Base-by-base conservation (phyloP, 2,797 vertebrate genomes). In the Pristis pectinata region DNA sequence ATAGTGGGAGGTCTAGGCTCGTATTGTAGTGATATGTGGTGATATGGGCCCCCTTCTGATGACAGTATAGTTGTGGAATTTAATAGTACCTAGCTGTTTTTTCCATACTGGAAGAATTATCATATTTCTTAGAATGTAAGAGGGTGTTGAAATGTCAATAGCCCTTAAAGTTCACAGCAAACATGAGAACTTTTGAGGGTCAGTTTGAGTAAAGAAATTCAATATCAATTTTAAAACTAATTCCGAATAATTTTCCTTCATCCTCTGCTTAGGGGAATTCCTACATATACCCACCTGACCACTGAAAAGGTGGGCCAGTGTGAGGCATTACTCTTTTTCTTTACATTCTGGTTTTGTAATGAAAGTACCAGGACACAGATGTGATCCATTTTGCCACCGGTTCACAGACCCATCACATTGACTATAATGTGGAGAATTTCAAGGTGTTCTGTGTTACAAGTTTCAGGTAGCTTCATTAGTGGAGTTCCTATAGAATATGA, bases 41-140 rank as follows among this genome's bases (percentile, higher is more conserved):
- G 24, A 93, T 59, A 37, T 27, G 24, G 91, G 10, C 37, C 37
- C 64, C 37, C 30, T 9, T 93, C 44, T 49, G 27, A 93, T 93
- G 41, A 74, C 91, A 70, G 41, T 41, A 74, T 70, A 27, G 91
- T 93, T 49, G 44, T 53, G 91, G 91, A 93, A 93, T 72, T 70
- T 44, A 44, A 49, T 34, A 74, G 10, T 72, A 93, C 91, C 91
- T 93, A 91, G 41, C 64, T 93, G 37, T 44, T 37, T 30, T 67
- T 10, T 13, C 27, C 22, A 72, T 44, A 67, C 64, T 15, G 27
- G 67, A 72, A 53, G 24, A 93, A 22, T 49, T 49, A 74, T 41
- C 27, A 64, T 74, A 93, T 49, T 93, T 72, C 91, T 24, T 74
- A 49, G 67, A 74, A 72, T 74, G 22, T 27, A 15, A 7, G 89